Percentiles rank a stretch among this genome's conserved stretches.
Conservation (phyloP, 2,888 invertebrate species). For the Eupeodes luniger region DNA sequence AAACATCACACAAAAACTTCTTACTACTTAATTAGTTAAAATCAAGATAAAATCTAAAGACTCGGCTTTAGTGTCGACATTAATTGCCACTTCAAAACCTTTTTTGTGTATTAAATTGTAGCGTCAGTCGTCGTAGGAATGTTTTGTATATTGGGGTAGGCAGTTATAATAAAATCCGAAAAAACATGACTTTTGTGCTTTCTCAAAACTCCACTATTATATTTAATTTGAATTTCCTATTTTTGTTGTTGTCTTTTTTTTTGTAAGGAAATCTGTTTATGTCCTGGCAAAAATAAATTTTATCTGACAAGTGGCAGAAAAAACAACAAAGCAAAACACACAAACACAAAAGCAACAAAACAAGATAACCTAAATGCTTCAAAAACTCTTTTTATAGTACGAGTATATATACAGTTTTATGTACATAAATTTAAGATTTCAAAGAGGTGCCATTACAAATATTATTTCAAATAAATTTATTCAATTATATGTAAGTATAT, state of each 20-base stretch:
- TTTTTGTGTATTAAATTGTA: slow-evolving; percentile 24
- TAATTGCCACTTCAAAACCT: slow-evolving; percentile 56
- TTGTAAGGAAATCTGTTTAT: background rate
- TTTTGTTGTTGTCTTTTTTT: background rate
- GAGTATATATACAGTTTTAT: background rate
- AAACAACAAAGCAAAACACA: background rate
- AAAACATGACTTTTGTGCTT: slow-evolving; percentile 44
- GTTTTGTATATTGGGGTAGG: background rate
- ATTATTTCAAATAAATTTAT: slow-evolving; percentile 66
- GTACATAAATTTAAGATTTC: slow-evolving; percentile 8
- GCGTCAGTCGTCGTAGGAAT: background rate
- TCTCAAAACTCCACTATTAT: background rate
- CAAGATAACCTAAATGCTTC: background rate
- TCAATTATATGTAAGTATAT: slow-evolving; percentile 38
- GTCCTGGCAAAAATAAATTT: slow-evolving; percentile 1
- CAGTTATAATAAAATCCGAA: slow-evolving; percentile 24
- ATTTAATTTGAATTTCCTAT: slow-evolving; percentile 9
- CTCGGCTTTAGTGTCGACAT: slow-evolving; percentile 56
- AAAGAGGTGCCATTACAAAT: slow-evolving; percentile 40
- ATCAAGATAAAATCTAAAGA: slow-evolving; percentile 38
- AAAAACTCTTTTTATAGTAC: no score
- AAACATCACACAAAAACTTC: slow-evolving; percentile 14
- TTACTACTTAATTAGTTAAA: slow-evolving; percentile 36
- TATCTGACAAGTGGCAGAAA: background rate
- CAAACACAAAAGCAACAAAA: background rate